Evolutionary conservation across 2,113 vertebrate species (phyloP).

Genomic region (Eleginops maclovinus): DNA sequence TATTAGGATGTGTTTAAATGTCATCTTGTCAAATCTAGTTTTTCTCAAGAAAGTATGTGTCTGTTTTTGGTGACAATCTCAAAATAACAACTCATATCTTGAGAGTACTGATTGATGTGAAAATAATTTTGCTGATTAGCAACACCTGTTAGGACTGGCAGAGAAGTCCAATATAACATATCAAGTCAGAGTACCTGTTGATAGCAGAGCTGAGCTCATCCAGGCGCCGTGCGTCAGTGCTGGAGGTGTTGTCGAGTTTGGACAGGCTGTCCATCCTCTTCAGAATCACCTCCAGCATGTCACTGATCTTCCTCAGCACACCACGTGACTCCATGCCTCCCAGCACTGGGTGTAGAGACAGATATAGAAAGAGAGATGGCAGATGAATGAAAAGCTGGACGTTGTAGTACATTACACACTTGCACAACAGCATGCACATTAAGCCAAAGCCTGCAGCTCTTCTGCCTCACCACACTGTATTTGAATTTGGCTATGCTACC

Average conservation of each 20-base stretch:
- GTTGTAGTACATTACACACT: slow-evolving; percentile 6
- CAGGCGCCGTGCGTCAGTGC: slow-evolving; percentile 86
- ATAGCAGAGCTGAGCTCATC: slow-evolving; percentile 85
- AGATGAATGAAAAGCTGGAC: slow-evolving; percentile 33
- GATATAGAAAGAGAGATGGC: slow-evolving; percentile 11
- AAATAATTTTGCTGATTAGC: neutral
- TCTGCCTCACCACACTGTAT: slow-evolving; percentile 16
- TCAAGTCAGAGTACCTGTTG: slow-evolving; percentile 86
- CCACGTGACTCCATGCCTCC: slow-evolving; percentile 92
- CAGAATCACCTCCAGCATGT: slow-evolving; percentile 96
- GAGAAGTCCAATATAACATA: neutral
- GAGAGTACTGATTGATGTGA: neutral
- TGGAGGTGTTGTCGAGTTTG: slow-evolving; percentile 88
- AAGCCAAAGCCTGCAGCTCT: slow-evolving; percentile 35
- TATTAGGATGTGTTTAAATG: too few species aligned
- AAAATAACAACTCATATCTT: neutral
- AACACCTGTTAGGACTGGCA: neutral
- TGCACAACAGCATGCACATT: slow-evolving; percentile 33
- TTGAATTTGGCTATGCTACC: slow-evolving; percentile 31
- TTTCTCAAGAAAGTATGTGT: too few species aligned
- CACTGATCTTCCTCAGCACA: slow-evolving; percentile 94
- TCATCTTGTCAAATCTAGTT: too few species aligned
- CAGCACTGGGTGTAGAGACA: slow-evolving; percentile 84
- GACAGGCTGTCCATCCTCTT: slow-evolving; percentile 93
- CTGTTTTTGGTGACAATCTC: neutral